phyloP scores from a whole-genome alignment of 2,113 vertebrate species.

The Salvator merianae region DNA sequence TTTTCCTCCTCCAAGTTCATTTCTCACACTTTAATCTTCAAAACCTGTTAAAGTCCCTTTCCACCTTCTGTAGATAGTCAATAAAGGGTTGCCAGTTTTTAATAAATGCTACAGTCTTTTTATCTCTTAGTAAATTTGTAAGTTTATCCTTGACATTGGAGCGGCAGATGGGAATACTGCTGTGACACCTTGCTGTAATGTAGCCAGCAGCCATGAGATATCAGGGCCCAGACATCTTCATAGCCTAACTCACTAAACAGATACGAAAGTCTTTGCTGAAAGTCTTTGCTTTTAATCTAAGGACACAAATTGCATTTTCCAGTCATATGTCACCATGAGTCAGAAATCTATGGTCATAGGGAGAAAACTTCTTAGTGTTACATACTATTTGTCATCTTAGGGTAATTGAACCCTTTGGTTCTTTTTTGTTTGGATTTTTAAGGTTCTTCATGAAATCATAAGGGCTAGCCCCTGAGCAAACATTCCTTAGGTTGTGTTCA shows the following conservation, averaged over 20 bases:
- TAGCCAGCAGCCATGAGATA: not conserved
- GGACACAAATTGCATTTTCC: constrained; percentile 5
- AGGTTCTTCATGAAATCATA: not conserved
- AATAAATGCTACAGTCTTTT: too few relatives aligned
- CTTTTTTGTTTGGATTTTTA: constrained; percentile 1
- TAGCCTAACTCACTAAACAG: not conserved
- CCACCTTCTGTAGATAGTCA: too few relatives aligned
- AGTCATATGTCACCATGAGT: constrained; percentile 5
- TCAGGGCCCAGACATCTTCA: not conserved
- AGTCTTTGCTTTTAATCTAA: constrained; percentile 1
- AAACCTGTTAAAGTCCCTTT: too few relatives aligned
- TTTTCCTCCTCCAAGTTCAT: too few relatives aligned
- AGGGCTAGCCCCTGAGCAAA: not conserved
- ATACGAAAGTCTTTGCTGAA: constrained; percentile 21
- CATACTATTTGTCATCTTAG: constrained; percentile 14
- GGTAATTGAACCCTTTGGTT: not conserved
- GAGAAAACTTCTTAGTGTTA: constrained; percentile 9
- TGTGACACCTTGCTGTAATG: not conserved
- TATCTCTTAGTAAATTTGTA: too few relatives aligned
- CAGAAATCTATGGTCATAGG: not conserved
- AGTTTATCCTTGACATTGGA: not conserved
- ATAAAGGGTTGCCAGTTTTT: too few relatives aligned
- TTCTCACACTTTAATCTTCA: too few relatives aligned
- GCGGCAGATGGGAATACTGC: not conserved
- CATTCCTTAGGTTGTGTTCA: too few relatives aligned